These are phyloP conservation scores for Drosophila algonquin DNA, from an alignment of 2,888 invertebrate species.

Conservation along the genomic window DNA sequence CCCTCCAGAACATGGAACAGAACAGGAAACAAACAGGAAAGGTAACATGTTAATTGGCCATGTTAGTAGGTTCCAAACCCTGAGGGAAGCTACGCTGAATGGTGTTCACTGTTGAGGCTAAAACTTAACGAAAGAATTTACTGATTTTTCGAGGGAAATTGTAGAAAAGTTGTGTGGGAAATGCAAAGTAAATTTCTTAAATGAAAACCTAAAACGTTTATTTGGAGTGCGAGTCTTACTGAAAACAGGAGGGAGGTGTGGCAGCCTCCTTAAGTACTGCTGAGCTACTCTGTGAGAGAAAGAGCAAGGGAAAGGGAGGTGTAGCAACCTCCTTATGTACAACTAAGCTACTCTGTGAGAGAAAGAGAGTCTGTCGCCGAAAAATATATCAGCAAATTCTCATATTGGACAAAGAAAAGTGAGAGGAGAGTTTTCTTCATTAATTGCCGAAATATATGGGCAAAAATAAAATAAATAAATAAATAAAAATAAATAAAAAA, in stretches of 20 bases:
- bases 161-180: neutral
- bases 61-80: neutral
- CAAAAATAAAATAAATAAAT: too few relatives aligned
- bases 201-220: neutral
- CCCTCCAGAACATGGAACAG: constrained; percentile 9
- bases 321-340: too few relatives aligned
- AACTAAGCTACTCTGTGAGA: too few relatives aligned
- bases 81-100: neutral
- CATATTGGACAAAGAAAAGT: too few relatives aligned
- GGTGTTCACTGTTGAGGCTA: neutral
- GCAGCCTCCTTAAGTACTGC: neutral
- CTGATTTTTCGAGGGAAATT: neutral
- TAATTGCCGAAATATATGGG: too few relatives aligned
- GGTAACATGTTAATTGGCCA: constrained; percentile 10
- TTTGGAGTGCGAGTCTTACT: neutral
- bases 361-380: too few relatives aligned
- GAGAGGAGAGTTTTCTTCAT: too few relatives aligned
- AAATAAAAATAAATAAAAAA: too few relatives aligned
- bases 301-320: too few relatives aligned
- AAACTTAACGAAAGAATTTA: neutral
- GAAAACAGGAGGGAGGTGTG: neutral
- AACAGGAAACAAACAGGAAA: constrained; percentile 3
- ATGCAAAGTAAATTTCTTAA: neutral
- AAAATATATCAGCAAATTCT: too few relatives aligned
- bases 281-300: neutral